Evolutionary conservation across 1,140 invertebrate genomes (phyloP), one percentile per base, ranked within the genome.

Genomic region (Caenorhabditis inopinata): DNA sequence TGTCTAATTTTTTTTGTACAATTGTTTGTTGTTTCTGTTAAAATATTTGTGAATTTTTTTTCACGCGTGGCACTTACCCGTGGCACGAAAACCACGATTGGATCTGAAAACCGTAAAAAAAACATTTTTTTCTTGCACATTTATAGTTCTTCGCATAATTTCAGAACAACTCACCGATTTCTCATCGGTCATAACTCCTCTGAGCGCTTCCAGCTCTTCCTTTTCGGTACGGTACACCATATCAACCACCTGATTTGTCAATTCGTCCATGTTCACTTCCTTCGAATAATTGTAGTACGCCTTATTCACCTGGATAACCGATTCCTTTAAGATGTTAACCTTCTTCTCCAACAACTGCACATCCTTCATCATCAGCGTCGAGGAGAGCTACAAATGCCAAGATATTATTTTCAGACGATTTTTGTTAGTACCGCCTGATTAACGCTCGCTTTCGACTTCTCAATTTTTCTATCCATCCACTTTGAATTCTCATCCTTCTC

Each of bases 241-340:
- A 32, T 68, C 58, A 16, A 16, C 38, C 3, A 68, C 58, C 38
- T 68, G 58, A 12, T 68, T 14, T 2, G n/a, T 68, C 32, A 68
- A 68, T 38, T 68, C 58, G 21, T 68, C 21, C 58, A 68, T 42
- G 38, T 68, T 32, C 4, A 68, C 32, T 12, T 68, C 25, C 4
- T 38, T 42, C n/a, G 14, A 16, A n/a, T 68, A 68, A 2, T 68
- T 68, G 6, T 21, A 32, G 12, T 38, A 68, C 1, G 58, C 12
- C 16, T 68, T 68, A 25, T 68, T 68, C 58, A 68, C 12, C 12
- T 68, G 58, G n/a, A 68, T 42, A 4, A 68, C 32, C 2, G 58
- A 68, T 42, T 68, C 58, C 21, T 68, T 68, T 12, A 68, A n/a
- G 27, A 68, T 68, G n/a, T 68, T 68, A n/a, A 68, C 58, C n/a